Percentiles rank a stretch among this genome's conserved stretches.
These are phyloP conservation scores for Leucophenga varia DNA, from an alignment of 1,140 invertebrate genomes.

Conservation along the genomic window DNA sequence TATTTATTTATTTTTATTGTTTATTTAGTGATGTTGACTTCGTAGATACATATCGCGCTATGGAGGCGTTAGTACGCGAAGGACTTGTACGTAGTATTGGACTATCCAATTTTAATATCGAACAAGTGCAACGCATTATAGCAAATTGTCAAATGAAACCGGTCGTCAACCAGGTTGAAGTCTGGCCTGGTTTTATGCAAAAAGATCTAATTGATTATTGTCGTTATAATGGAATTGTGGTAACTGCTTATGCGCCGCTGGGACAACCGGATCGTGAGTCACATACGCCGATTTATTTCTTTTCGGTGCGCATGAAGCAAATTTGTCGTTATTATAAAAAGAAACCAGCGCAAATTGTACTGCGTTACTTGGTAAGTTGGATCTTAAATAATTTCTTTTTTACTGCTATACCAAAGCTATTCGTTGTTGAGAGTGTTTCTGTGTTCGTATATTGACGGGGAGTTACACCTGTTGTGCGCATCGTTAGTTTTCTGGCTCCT, in stretches of 20 bases:
- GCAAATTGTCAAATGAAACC: slow-evolving; percentile 67
- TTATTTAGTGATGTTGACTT: slow-evolving; percentile 65
- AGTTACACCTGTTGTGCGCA: no score
- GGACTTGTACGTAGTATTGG: slow-evolving; percentile 73
- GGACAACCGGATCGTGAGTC: slow-evolving; percentile 71
- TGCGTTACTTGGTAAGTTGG: slow-evolving; percentile 62
- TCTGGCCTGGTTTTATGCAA: slow-evolving; percentile 73
- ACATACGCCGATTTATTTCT: slow-evolving; percentile 63
- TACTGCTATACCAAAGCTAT: no score
- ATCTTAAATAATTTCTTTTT: not conserved
- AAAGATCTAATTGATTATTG: slow-evolving; percentile 67
- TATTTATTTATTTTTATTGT: no score
- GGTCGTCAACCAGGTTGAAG: slow-evolving; percentile 72
- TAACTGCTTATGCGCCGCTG: slow-evolving; percentile 78
- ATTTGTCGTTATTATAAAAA: slow-evolving; percentile 68
- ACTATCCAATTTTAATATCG: slow-evolving; percentile 76
- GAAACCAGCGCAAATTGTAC: slow-evolving; percentile 67
- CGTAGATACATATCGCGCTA: slow-evolving; percentile 74
- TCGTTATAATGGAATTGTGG: slow-evolving; percentile 62
- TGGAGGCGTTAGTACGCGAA: slow-evolving; percentile 68
- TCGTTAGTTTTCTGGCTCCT: no score
- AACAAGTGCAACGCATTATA: slow-evolving; percentile 69
- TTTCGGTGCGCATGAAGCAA: slow-evolving; percentile 63
- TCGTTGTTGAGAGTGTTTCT: no score
- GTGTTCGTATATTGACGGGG: no score